Evolutionary conservation across 1,140 invertebrate species (phyloP), one percentile per base, ranked within the genome.

Genomic region (Nixonia krombeini): DNA sequence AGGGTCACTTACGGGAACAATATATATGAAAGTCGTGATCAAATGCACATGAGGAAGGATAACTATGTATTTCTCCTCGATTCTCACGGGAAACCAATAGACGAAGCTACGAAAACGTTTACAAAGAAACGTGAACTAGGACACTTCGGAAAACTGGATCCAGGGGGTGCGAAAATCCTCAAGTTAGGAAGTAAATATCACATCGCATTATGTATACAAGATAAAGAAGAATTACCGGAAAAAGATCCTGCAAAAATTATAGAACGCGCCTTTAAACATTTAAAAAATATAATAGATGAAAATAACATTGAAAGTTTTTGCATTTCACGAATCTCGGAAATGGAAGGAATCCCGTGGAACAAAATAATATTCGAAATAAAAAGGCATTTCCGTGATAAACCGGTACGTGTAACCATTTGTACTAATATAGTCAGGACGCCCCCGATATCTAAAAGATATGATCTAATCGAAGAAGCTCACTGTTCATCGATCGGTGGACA

Each of bases 401-500:
- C 45, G 10, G 9, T 12, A 18, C 13, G 21, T 23, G 9, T 62
- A 9, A 47, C 16, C 0, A 10, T 52, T 0, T 64, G 50, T 10
- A 23, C 2, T 9, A 51, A 45, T 0, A 13, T 23, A 23, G 29
- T 38, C 7, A 18, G 6, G 1, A 10, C n/a, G 10, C 51, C 61
- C 0, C 2, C 10, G 0, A 46, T 47, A 10, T 26, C 38, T 0
- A 10, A 37, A n/a, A 12, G 55, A 26, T 28, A 50, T 18, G 18
- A 45, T 1, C 40, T 65, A 7, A 53, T 64, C 1, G 2, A 18
- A 23, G 47, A 57, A 57, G 15, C 26, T 23, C 66, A 73, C 15
- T 10, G 18, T n/a, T 42, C 40, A 25, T 2, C 16, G 6, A 21
- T 66, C 0, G 64, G 52, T 16, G 63, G 71, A 26, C 68, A 68